phyloP scores from a whole-genome alignment of 2,888 invertebrate genomes.

The Cantharis nigra region DNA sequence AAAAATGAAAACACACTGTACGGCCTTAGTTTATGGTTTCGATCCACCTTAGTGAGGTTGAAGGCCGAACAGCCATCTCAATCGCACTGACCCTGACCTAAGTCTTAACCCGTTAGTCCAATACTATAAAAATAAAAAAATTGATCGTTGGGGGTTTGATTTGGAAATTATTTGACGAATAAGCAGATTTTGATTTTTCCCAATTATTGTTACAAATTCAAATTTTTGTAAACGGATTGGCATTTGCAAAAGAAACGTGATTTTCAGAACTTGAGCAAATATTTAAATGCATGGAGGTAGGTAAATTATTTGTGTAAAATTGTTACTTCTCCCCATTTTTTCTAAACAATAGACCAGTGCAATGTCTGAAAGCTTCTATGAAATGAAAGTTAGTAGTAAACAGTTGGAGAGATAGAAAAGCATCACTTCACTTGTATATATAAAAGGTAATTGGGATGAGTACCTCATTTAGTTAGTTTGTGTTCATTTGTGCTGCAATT shows the following conservation, averaged over 20 bases:
- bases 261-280: not conserved
- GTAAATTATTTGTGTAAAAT: not conserved
- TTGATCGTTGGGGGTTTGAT: no score
- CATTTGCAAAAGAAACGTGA: not conserved
- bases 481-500: constrained; percentile 40
- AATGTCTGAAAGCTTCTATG: constrained; percentile 5
- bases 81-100: no score
- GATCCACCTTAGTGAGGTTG: no score
- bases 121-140: no score
- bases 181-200: no score
- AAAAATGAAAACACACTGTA: no score
- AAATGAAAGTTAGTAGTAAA: constrained; percentile 22
- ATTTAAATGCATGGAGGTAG: not conserved
- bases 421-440: constrained; percentile 43
- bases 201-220: not conserved
- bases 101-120: no score
- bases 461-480: constrained; percentile 44
- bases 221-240: not conserved
- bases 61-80: no score
- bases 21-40: no score
- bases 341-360: constrained; percentile 22
- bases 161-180: no score
- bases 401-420: constrained; percentile 39
- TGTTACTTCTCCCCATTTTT: not conserved
- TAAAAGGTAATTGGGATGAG: constrained; percentile 45